Evolutionary conservation across 2,797 vertebrate genomes (phyloP), one percentile per base, ranked within the genome.

Genomic region (Aphelocoma californica): DNA sequence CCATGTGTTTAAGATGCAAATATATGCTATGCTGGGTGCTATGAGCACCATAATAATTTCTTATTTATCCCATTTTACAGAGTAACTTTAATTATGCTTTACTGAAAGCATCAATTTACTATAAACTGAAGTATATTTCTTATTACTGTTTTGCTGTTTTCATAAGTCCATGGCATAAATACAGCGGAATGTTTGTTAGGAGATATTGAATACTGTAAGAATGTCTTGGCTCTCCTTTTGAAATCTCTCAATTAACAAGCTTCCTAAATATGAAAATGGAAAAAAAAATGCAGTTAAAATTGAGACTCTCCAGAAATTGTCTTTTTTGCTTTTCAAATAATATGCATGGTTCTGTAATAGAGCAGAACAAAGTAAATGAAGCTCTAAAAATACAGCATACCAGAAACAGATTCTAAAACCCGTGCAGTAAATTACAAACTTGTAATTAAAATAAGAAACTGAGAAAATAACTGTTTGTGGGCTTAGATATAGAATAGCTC

Each of bases 251-350:
- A 28, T 95, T 93, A 94, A 74, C 29, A 92, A 86, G 34, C 3
- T 0, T 95, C 92, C 57, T 90, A 93, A 95, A 95, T 96, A 92
- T 74, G 53, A 90, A 61, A 90, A 94, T 24, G 15, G 16, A 16
- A 29, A 44, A 69, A 90, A 95, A 95, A 92, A 92, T 53, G 66
- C n/a, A 81, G 74, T 86, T 94, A 88, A 86, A 96, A 82, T 74
- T 53, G 25, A 90, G 28, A 32, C 31, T 78, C 48, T 88, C 23
- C 47, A 32, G 82, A 95, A 96, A 95, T 90, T 67, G 45, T 62
- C 18, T 51, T 34, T 85, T 91, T 86, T 80, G 15, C 32, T 92
- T 94, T 92, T 73, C 36, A 48, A 47, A 88, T 91, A 85, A 56
- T 60, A 50, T 19, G 7, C 62, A 53, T 3, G 12, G 21, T 64